Percentiles rank a stretch among this genome's conserved stretches.
These are phyloP conservation scores for Drosophila antonietae DNA, from an alignment of 2,888 invertebrate genomes.

Conservation along the genomic window DNA sequence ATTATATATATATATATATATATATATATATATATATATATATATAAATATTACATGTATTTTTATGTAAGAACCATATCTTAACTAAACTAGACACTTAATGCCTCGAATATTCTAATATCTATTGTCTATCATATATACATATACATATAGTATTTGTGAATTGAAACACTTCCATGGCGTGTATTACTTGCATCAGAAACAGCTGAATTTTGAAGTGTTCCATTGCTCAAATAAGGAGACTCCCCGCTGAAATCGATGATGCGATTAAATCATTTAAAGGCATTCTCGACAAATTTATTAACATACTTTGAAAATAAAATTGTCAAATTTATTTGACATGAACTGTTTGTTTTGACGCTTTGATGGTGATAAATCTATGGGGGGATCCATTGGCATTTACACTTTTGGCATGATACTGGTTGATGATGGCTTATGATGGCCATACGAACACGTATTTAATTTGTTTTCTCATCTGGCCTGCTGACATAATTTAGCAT, in stretches of 20 bases:
- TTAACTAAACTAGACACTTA: neutral
- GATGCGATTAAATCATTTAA: neutral
- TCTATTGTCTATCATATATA: neutral
- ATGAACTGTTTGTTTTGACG: neutral
- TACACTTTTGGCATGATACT: neutral
- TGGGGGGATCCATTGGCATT: neutral
- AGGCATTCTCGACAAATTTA: neutral
- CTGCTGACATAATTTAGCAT: conserved; percentile 12
- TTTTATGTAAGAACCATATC: neutral
- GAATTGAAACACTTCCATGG: neutral
- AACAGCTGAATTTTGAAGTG: neutral
- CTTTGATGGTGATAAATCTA: neutral
- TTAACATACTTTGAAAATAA: neutral
- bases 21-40: neutral
- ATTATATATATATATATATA: neutral
- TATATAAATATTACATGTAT: neutral
- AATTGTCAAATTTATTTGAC: neutral
- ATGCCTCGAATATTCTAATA: neutral
- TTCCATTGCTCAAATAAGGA: neutral
- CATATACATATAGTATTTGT: neutral
- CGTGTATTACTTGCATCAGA: neutral
- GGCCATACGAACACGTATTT: neutral
- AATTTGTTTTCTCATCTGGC: neutral
- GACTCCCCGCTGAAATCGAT: neutral
- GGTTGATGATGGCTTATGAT: neutral